phyloP scores from a whole-genome alignment of 53 echinoderm and acorn worm genomes.

The Paracentrotus lividus region DNA sequence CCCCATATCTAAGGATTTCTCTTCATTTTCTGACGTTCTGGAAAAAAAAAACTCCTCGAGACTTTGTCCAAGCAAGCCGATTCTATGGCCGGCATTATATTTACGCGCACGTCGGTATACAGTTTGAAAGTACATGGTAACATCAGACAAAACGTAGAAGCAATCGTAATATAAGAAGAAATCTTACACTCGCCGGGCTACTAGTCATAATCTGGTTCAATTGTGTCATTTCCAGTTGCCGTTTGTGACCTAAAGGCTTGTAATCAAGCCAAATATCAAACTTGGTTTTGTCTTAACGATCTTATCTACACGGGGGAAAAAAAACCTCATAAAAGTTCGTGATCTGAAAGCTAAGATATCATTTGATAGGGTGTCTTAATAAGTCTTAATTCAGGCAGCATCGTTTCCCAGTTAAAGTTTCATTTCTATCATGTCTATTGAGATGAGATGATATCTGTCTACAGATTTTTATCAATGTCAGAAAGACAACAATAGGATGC shows the following conservation, averaged over 20 bases:
- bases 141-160: not conserved
- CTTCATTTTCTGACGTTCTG: not conserved
- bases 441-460: conserved; percentile 3
- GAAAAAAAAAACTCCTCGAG: no score
- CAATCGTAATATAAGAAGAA: not conserved
- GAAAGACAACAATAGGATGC: not conserved
- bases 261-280: not conserved
- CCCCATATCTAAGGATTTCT: not conserved
- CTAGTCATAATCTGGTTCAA: not conserved
- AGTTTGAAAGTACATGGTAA: not conserved
- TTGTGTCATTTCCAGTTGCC: not conserved
- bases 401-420: not conserved
- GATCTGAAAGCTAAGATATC: not conserved
- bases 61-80: no score
- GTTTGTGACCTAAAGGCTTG: not conserved
- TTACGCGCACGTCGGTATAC: no score
- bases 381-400: not conserved
- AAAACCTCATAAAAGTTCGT: not conserved
- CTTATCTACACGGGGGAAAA: not conserved
- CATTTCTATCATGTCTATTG: not conserved
- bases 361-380: not conserved
- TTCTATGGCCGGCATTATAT: no score
- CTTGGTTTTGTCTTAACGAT: not conserved
- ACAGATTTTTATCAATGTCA: not conserved
- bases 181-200: not conserved